A percentile compares a stretch with the other conserved stretches of the same genome.
Conservation (phyloP, 2,888 invertebrate species). For the Tridacna crocea region DNA sequence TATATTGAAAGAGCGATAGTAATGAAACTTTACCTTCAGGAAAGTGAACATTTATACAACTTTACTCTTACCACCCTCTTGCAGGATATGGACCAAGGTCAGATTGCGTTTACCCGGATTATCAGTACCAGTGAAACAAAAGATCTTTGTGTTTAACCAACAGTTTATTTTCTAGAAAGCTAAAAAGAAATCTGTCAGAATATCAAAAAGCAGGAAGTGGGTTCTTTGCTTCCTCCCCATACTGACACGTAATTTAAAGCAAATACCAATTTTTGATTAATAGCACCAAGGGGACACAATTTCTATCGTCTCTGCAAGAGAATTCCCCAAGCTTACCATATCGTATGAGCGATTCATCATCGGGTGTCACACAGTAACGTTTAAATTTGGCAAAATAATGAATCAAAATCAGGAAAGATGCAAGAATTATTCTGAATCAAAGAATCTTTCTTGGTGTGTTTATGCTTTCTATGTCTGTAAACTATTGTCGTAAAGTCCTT, state of each 20-base stretch:
- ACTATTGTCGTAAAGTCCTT: too few relatives aligned
- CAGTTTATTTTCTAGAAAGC: too few relatives aligned
- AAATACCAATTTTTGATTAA: slow-evolving; percentile 65
- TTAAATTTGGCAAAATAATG: slow-evolving; percentile 67
- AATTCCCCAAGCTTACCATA: slow-evolving; percentile 48
- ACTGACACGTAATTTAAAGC: slow-evolving; percentile 68
- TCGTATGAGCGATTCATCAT: slow-evolving; percentile 53
- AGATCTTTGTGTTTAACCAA: too few relatives aligned
- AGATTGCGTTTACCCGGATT: too few relatives aligned
- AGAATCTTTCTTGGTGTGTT: background rate
- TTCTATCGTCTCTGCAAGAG: slow-evolving; percentile 52
- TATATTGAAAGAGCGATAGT: too few relatives aligned
- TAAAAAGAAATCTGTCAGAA: background rate
- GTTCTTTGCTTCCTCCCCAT: slow-evolving; percentile 26
- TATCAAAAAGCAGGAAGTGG: slow-evolving; percentile 6
- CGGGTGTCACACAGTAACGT: slow-evolving; percentile 57
- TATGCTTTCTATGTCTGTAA: too few relatives aligned
- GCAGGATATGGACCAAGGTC: too few relatives aligned
- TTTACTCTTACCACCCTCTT: too few relatives aligned
- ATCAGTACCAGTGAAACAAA: too few relatives aligned
- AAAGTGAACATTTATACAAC: too few relatives aligned
- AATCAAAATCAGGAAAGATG: slow-evolving; percentile 54
- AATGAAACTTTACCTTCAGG: too few relatives aligned
- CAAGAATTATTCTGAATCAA: slow-evolving; percentile 41
- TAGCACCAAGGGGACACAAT: slow-evolving; percentile 59